phyloP scores from a whole-genome alignment of 2,888 invertebrate genomes.

The Odontothrips loti region DNA sequence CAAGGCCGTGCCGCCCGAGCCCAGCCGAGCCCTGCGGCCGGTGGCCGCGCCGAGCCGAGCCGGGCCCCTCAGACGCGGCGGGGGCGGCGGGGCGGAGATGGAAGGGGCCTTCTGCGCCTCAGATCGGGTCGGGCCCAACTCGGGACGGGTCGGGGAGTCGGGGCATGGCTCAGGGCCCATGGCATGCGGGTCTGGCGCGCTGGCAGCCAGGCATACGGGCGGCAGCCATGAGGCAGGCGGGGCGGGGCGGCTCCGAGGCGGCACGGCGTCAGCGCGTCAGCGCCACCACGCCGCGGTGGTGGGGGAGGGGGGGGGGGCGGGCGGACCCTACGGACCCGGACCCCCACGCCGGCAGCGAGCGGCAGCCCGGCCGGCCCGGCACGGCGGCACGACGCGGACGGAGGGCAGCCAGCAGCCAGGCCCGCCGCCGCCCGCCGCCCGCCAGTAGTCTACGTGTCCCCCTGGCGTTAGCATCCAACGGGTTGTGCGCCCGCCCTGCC shows the following conservation, averaged over 20 bases:
- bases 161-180: constrained; percentile 50
- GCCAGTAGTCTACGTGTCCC: constrained; percentile 54
- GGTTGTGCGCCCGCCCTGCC: constrained; percentile 38
- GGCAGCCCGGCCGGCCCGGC: background rate
- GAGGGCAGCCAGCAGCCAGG: background rate
- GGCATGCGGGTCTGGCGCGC: constrained; percentile 42
- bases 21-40: background rate
- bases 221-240: background rate
- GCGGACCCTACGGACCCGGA: background rate
- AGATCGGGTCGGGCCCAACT: constrained; percentile 30
- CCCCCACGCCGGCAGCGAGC: background rate
- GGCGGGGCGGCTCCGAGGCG: constrained; percentile 56
- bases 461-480: constrained; percentile 41
- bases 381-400: background rate
- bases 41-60: constrained; percentile 39
- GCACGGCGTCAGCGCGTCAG: constrained; percentile 47
- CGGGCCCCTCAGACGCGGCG: constrained; percentile 49
- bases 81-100: constrained; percentile 42
- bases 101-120: constrained; percentile 29
- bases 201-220: background rate
- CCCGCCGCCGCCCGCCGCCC: constrained; percentile 48
- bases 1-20: background rate
- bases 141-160: constrained; percentile 46
- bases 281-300: background rate
- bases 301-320: background rate